A percentile compares a stretch with the other conserved stretches of the same genome.
These are phyloP conservation scores for Temnothorax unifasciatus DNA, from an alignment of 2,888 invertebrate genomes.

Conservation along the genomic window DNA sequence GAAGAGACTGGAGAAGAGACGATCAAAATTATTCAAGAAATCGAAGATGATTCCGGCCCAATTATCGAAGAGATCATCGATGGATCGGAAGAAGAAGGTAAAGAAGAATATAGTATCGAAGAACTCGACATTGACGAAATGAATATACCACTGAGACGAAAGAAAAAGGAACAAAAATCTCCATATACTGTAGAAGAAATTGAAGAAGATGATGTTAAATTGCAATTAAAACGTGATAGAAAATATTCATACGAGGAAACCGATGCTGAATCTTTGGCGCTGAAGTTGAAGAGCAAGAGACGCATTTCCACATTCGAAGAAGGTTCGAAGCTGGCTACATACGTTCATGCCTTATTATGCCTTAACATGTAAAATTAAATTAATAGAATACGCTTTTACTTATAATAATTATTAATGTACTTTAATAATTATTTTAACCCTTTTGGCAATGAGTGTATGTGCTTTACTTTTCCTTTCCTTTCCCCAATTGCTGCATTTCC, in stretches of 20 bases:
- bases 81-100: slow-evolving; percentile 89
- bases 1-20: slow-evolving; percentile 93
- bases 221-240: slow-evolving; percentile 86
- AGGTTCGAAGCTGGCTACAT: slow-evolving; percentile 86
- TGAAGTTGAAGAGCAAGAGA: slow-evolving; percentile 91
- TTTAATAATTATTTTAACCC: slow-evolving; percentile 48
- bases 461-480: slow-evolving; percentile 32
- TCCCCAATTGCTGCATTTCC: neutral
- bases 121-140: slow-evolving; percentile 84
- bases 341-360: neutral
- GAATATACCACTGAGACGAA: slow-evolving; percentile 83
- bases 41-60: slow-evolving; percentile 89
- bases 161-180: slow-evolving; percentile 78
- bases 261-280: slow-evolving; percentile 89
- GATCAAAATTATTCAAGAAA: slow-evolving; percentile 90
- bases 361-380: slow-evolving; percentile 54
- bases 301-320: slow-evolving; percentile 90
- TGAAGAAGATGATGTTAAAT: slow-evolving; percentile 86
- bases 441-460: slow-evolving; percentile 75
- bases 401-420: slow-evolving; percentile 47
- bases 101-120: slow-evolving; percentile 87
- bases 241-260: slow-evolving; percentile 86
- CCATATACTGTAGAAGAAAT: slow-evolving; percentile 87
- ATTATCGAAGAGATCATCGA: slow-evolving; percentile 90
- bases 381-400: slow-evolving; percentile 76